Evolutionary conservation across 1,140 invertebrate species (phyloP).

Genomic region (Drosophila pseudoobscura): DNA sequence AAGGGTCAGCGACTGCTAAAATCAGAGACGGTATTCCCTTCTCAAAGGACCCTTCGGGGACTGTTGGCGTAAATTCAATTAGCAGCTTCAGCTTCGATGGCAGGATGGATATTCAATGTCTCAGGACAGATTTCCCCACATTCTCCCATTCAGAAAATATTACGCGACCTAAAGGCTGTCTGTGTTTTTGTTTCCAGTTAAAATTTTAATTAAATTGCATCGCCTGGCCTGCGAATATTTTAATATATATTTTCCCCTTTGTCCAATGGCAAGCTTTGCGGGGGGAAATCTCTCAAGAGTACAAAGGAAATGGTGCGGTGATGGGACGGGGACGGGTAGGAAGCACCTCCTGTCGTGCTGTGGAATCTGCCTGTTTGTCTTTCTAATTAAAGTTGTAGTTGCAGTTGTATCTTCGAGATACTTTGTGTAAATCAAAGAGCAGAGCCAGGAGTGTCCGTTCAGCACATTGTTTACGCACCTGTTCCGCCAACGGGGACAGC

Average conservation of each 20-base stretch:
- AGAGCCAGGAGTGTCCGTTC: constrained; percentile 4
- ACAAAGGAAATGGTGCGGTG: not conserved
- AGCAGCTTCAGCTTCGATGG: constrained; percentile 27
- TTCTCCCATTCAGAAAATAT: constrained; percentile 28
- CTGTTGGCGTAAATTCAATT: constrained; percentile 62
- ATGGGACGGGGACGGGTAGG: constrained; percentile 2
- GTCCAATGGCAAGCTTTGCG: constrained; percentile 31
- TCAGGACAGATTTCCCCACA: no score
- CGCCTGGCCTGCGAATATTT: constrained; percentile 24
- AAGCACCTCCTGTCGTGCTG: constrained; percentile 12
- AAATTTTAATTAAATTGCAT: constrained; percentile 74
- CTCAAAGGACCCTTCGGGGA: not conserved
- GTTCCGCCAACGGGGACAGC: not conserved
- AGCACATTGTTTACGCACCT: constrained; percentile 34
- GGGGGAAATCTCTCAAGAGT: constrained; percentile 12
- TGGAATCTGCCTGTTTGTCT: constrained; percentile 59
- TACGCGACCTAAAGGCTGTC: constrained; percentile 25
- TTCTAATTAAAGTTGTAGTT: constrained; percentile 74
- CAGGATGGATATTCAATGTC: not conserved
- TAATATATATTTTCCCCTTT: constrained; percentile 21
- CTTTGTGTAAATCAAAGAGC: constrained; percentile 75
- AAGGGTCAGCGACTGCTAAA: constrained; percentile 32
- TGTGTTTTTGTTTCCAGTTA: constrained; percentile 39
- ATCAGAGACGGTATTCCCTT: not conserved
- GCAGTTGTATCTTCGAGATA: constrained; percentile 68